Conservation (phyloP, 2,797 vertebrate genomes). For the Thalassophryne amazonica region DNA sequence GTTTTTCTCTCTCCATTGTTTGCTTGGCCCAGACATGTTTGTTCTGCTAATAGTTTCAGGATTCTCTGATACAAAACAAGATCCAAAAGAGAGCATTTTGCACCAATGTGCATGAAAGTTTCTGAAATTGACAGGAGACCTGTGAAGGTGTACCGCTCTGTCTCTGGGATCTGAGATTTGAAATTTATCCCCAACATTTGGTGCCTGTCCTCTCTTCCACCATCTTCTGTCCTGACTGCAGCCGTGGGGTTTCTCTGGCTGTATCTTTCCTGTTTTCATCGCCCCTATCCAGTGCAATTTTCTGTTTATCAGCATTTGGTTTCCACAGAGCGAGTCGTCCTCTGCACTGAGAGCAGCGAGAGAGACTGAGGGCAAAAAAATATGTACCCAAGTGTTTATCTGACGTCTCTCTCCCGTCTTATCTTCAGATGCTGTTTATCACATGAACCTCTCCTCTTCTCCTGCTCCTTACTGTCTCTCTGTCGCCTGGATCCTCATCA, state of each 20-base stretch:
- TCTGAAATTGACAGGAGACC: too few relatives aligned
- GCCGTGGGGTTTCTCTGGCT: conserved; percentile 52
- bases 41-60: too few relatives aligned
- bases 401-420: conserved; percentile 14
- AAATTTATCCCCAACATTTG: too few relatives aligned
- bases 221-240: conserved; percentile 7
- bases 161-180: too few relatives aligned
- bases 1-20: too few relatives aligned
- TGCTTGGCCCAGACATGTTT: too few relatives aligned
- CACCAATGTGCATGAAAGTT: too few relatives aligned
- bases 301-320: conserved; percentile 72
- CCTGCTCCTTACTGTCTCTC: conserved; percentile 9
- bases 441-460: conserved; percentile 15
- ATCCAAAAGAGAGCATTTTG: too few relatives aligned
- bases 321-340: conserved; percentile 64
- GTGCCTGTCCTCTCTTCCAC: neutral
- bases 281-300: conserved; percentile 57
- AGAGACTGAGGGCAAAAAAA: conserved; percentile 3
- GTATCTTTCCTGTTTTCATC: conserved; percentile 69
- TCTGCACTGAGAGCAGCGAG: conserved; percentile 21
- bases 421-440: conserved; percentile 42
- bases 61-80: too few relatives aligned
- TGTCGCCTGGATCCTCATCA: neutral
- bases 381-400: conserved; percentile 40
- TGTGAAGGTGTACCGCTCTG: too few relatives aligned